Base-by-base conservation (phyloP, 2,797 vertebrate species). In the Tinamus major region DNA sequence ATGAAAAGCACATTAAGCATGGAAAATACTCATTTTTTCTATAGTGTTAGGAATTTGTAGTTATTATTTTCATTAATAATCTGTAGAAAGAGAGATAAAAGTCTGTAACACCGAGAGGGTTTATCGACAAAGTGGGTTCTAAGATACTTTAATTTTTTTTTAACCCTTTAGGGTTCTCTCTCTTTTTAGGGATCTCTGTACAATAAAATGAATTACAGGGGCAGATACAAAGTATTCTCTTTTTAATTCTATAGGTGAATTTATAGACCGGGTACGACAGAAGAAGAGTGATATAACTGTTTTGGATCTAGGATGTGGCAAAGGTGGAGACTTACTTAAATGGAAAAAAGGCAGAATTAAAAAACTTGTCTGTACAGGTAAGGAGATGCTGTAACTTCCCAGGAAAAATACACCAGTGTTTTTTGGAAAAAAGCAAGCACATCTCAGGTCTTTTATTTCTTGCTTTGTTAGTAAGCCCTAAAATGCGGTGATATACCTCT, bases 321-420 rank as follows among this genome's bases (percentile, higher is more conserved):
- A 99, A 98, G 99, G 99, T 93, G 99, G 99, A 95, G 99, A 99
- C 93, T 97, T 99, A 44, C 97, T 99, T 62, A 99, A 99, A 83
- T 99, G 99, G 99, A 99, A 98, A 93, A 99, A 98, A 95, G 99
- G 99, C 44, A 98, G 97, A 94, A 99, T 99, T 90, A 96, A 92
- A 93, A 99, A 98, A 94, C 97, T 99, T 8, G 98, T 99, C 58
- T 99, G 99, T 97, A 98, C 98, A 97, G 99, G 99, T 99, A 98
- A 97, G 96, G 85, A 42, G 26, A 35, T n/a, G 51, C 4, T 13
- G 5, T 69, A 53, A 51, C 29, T 70, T 90, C 46, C 15, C 27
- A 58, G 29, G 33, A 15, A 68, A 77, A 26, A 9, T 46, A 29
- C 2, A 23, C 55, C 56, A 49, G 14, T 46, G 26, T 82, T 82